phyloP scores from a whole-genome alignment of 92 coral and sea anemone genomes.

The Micromussa lordhowensis region DNA sequence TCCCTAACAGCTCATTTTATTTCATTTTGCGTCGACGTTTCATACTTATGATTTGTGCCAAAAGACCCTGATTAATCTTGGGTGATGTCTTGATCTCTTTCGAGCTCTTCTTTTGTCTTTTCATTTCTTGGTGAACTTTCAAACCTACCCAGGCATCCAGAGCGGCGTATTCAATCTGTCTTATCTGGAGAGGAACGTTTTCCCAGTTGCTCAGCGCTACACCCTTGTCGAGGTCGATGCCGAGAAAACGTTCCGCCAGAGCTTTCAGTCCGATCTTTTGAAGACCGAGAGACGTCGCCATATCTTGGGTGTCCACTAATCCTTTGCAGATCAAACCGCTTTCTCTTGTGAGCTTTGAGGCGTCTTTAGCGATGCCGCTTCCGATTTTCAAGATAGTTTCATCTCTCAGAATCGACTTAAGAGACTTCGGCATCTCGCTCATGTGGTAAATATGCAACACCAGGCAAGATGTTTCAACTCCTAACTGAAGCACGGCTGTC shows the following conservation, averaged over 20 bases:
- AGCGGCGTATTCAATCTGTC: conserved; percentile 80
- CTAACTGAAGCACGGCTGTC: conserved; percentile 79
- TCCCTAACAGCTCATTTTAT: no score
- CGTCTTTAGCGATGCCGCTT: conserved; percentile 78
- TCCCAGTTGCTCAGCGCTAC: conserved; percentile 82
- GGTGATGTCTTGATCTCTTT: no score
- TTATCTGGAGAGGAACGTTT: conserved; percentile 49
- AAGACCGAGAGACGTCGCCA: conserved; percentile 39
- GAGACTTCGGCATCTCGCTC: conserved; percentile 59
- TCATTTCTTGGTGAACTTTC: conserved; percentile 62
- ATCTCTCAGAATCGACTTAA: conserved; percentile 53
- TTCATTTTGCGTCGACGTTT: no score
- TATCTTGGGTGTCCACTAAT: conserved; percentile 66
- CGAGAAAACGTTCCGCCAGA: conserved; percentile 61
- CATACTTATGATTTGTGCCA: no score
- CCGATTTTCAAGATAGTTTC: conserved; percentile 77
- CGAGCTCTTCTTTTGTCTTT: not conserved
- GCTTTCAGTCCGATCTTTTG: conserved; percentile 65
- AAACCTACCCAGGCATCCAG: conserved; percentile 90
- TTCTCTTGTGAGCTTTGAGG: conserved; percentile 65
- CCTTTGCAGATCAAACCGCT: conserved; percentile 73
- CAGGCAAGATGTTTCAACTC: conserved; percentile 57
- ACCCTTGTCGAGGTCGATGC: conserved; percentile 64
- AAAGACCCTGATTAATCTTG: no score
- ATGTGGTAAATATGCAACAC: conserved; percentile 78